Base-by-base conservation (phyloP, 1,140 invertebrate species). In the Dendroctonus valens region DNA sequence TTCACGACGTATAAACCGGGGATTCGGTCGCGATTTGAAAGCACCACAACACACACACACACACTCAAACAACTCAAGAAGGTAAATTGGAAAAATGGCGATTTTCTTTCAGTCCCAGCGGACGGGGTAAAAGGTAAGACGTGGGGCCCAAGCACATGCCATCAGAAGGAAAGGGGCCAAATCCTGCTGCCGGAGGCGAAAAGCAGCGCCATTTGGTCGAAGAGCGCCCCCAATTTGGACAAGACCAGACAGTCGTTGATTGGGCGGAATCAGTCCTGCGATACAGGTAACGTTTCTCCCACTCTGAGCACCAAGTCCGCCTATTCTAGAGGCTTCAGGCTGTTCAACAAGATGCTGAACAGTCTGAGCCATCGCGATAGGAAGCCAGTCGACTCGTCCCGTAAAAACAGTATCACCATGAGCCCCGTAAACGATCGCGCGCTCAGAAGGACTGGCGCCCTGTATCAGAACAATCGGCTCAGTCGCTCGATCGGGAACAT, bases 91-190 rank as follows among this genome's bases (percentile, higher is more conserved):
- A 11, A 46, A 9, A 46, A 11, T 46, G 44, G 3, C 44, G 2
- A 46, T 12, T 46, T 12, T 11, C 26, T 80, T 81, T 60, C 82
- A 93, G 90, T 93, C 81, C 91, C 93, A 58, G 89, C 91, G 51
- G 94, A 95, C 81, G 94, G 93, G 76, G 91, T 93, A 69, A 97
- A 98, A 83, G 94, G 94, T 78, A 96, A 97, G 83, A 98, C 96
- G 26, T 97, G 96, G 95, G 95, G 96, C 69, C 95, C 95, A 68
- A 96, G 93, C 71, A 94, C 93, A 51, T 86, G 90, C 41, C 92
- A 94, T 79, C 92, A 96, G 81, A 89, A 92, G 64, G 92, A 96
- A 77, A 86, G 93, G 67, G 88, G 90, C 73, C 87, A 93, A 72
- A 83, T 83, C 51, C 78, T 82, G 62, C 61, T 76, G 61, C 55